These are phyloP conservation scores for Nomia melanderi DNA, from an alignment of 1,140 invertebrate genomes.

Conservation along the genomic window DNA sequence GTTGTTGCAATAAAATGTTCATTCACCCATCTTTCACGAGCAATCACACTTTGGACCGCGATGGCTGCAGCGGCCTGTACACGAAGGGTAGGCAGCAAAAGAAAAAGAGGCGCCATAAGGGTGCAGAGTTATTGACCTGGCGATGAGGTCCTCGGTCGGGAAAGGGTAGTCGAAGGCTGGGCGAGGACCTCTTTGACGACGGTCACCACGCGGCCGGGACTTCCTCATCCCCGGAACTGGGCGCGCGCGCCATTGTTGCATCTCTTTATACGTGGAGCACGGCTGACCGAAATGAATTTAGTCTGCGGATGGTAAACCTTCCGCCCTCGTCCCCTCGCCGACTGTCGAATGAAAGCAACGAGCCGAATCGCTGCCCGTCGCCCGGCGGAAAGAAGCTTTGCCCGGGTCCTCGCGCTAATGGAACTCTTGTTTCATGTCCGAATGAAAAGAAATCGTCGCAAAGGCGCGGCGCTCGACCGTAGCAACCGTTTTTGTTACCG, in stretches of 20 bases:
- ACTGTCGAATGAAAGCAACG: constrained; percentile 16
- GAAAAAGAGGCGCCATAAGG: background rate
- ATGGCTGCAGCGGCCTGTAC: background rate
- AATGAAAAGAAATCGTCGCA: background rate
- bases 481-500: background rate
- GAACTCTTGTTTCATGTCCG: constrained; percentile 5
- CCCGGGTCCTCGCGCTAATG: background rate
- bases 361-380: constrained; percentile 27
- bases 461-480: background rate
- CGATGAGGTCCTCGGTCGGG: constrained; percentile 27
- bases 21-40: no score
- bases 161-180: constrained; percentile 11
- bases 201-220: constrained; percentile 33
- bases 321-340: background rate
- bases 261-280: background rate
- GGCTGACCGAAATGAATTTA: constrained; percentile 31
- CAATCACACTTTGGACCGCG: no score
- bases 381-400: constrained; percentile 38
- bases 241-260: constrained; percentile 5
- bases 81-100: background rate
- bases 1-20: no score
- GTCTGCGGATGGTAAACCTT: background rate
- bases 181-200: constrained; percentile 45
- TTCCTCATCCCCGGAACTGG: background rate
- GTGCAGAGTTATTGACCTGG: constrained; percentile 54